Percentiles rank a stretch among this genome's conserved stretches.
Conservation (phyloP, 2,797 vertebrate genomes). For the Enteromius radiatus region DNA sequence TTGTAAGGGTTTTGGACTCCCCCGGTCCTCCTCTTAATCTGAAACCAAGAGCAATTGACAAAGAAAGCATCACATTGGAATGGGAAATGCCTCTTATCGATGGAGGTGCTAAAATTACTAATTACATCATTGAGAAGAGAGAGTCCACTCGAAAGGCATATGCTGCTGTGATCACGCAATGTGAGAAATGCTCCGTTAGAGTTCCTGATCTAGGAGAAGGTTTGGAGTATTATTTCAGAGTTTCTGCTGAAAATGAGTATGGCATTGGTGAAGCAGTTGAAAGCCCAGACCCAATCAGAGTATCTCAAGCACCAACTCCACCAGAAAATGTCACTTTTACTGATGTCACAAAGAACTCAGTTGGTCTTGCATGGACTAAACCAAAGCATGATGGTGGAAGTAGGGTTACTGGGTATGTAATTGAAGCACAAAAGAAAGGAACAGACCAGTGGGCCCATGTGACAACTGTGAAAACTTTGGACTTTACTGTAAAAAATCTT, state of each 20-base stretch:
- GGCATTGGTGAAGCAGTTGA: constrained; percentile 94
- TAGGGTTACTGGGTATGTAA: constrained; percentile 94
- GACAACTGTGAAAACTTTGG: constrained; percentile 89
- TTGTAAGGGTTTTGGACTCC: constrained; percentile 95
- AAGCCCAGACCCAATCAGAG: constrained; percentile 91
- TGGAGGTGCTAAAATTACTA: constrained; percentile 94
- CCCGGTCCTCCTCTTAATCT: constrained; percentile 95
- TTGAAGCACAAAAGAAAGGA: constrained; percentile 96
- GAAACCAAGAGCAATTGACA: constrained; percentile 89
- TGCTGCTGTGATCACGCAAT: constrained; percentile 88
- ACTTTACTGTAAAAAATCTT: constrained; percentile 91
- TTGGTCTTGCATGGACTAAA: constrained; percentile 95
- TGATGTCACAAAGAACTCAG: constrained; percentile 90
- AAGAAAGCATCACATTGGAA: constrained; percentile 90
- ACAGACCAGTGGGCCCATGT: constrained; percentile 93
- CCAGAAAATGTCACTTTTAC: constrained; percentile 93
- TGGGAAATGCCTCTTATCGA: constrained; percentile 98
- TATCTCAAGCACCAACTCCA: constrained; percentile 91
- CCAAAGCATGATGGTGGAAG: constrained; percentile 96
- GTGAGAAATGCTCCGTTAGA: constrained; percentile 87
- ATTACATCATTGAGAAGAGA: constrained; percentile 97
- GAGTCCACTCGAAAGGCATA: constrained; percentile 98
- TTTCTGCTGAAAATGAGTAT: constrained; percentile 96
- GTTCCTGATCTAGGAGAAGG: constrained; percentile 90
- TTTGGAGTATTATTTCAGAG: constrained; percentile 97